Conservation (phyloP, 1,140 invertebrate genomes). For the Rhynchophorus ferrugineus region DNA sequence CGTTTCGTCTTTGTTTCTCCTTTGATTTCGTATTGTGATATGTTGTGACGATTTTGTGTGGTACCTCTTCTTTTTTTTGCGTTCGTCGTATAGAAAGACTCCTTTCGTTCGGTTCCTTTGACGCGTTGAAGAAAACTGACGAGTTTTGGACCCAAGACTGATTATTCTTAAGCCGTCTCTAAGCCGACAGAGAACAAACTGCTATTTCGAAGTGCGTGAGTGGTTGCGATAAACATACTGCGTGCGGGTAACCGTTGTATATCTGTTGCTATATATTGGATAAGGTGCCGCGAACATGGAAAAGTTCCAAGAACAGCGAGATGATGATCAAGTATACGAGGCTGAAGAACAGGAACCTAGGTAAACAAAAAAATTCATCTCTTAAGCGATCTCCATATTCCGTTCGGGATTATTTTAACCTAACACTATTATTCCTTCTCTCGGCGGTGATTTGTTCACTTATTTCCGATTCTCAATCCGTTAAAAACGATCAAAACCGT, state of each 20-base stretch:
- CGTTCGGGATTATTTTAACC: neutral
- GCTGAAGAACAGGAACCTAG: slow-evolving; percentile 33
- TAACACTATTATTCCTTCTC: no score
- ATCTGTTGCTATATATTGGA: slow-evolving; percentile 10
- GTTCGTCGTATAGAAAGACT: neutral
- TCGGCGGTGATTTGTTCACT: no score
- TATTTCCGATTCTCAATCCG: no score
- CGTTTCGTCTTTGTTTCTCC: slow-evolving; percentile 17
- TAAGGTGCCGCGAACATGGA: slow-evolving; percentile 26
- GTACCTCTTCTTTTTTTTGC: slow-evolving; percentile 10
- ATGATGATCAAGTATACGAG: slow-evolving; percentile 36
- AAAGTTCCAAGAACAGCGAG: slow-evolving; percentile 33
- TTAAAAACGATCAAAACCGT: no score
- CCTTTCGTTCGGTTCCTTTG: neutral
- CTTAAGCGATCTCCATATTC: neutral
- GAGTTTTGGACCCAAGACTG: slow-evolving; percentile 23
- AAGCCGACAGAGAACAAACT: no score
- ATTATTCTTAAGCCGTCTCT: slow-evolving; percentile 27
- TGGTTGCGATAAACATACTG: slow-evolving; percentile 10
- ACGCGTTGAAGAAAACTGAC: neutral
- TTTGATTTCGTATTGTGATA: slow-evolving; percentile 14
- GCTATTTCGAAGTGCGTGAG: slow-evolving; percentile 22
- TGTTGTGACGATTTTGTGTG: slow-evolving; percentile 23
- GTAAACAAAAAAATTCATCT: slow-evolving; percentile 30
- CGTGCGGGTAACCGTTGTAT: neutral